Percentiles rank a stretch among this genome's conserved stretches.
These are phyloP conservation scores for Athalia cordata DNA, from an alignment of 2,888 invertebrate species.

Conservation along the genomic window DNA sequence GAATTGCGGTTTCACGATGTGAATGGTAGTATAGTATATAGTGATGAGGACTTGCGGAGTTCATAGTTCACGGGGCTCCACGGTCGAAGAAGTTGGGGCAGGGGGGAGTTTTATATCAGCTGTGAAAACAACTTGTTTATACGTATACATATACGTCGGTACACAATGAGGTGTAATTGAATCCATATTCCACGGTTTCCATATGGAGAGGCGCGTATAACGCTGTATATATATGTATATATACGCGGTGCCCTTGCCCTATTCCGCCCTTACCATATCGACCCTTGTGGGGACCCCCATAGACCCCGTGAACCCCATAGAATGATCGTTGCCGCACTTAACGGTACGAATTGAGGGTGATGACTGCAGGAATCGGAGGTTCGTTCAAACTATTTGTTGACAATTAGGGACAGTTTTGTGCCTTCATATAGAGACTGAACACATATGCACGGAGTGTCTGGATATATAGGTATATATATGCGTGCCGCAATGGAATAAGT, in stretches of 20 bases:
- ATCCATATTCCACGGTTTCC: constrained; percentile 63
- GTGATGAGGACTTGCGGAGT: not conserved
- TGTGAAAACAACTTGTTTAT: constrained; percentile 70
- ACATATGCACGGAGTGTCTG: not conserved
- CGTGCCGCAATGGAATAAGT: no score
- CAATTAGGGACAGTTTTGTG: constrained; percentile 66
- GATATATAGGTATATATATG: no score
- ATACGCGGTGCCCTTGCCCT: constrained; percentile 25
- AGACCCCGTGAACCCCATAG: constrained; percentile 45
- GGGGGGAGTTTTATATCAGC: constrained; percentile 62
- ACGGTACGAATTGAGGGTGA: constrained; percentile 51
- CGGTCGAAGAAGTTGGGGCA: not conserved
- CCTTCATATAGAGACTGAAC: constrained; percentile 3
- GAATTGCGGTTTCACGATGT: no score
- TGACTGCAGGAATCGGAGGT: constrained; percentile 58
- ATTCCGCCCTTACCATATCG: constrained; percentile 18
- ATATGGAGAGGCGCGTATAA: constrained; percentile 37
- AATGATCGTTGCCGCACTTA: constrained; percentile 41
- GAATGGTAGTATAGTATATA: not conserved
- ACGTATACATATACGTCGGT: constrained; percentile 66
- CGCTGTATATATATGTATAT: constrained; percentile 26
- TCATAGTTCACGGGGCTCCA: not conserved
- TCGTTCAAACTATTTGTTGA: constrained; percentile 65
- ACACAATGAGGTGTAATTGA: constrained; percentile 72
- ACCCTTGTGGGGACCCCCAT: constrained; percentile 4